phyloP scores from a whole-genome alignment of 2,113 vertebrate genomes.

The Sporophila hypoxantha region DNA sequence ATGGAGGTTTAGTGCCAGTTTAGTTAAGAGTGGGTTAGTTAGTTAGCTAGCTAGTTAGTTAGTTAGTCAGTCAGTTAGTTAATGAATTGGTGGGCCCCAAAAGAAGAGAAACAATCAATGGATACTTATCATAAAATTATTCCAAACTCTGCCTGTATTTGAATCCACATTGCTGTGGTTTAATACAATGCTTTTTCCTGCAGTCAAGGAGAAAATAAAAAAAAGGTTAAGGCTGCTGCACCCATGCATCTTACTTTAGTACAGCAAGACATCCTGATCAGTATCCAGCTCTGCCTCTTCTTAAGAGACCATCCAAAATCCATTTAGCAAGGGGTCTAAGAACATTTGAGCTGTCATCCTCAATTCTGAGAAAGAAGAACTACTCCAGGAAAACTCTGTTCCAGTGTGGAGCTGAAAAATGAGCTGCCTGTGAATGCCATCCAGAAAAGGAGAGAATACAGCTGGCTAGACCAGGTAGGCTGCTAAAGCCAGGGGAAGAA shows the following conservation, averaged over 20 bases:
- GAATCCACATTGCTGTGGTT: neutral
- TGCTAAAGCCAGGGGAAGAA: neutral
- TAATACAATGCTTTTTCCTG: neutral
- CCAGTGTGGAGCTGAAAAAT: neutral
- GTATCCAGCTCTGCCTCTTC: neutral
- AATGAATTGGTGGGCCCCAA: neutral
- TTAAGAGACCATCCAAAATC: neutral
- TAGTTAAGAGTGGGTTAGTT: neutral
- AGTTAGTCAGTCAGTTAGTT: neutral
- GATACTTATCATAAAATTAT: neutral
- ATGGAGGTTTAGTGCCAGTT: neutral
- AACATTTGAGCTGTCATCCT: neutral
- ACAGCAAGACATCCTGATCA: neutral
- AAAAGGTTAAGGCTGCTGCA: neutral
- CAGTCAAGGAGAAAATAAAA: neutral
- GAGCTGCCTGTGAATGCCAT: neutral
- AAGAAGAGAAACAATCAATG: neutral
- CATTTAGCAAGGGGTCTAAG: neutral
- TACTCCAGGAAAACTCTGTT: neutral
- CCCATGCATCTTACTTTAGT: neutral
- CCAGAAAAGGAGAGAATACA: neutral
- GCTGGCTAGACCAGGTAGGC: neutral
- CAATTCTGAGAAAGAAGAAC: neutral
- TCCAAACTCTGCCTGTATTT: neutral
- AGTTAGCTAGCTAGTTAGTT: too few species aligned